Evolutionary conservation across 2,797 vertebrate genomes (phyloP), one percentile per base, ranked within the genome.

Genomic region (Delichon dasypus): DNA sequence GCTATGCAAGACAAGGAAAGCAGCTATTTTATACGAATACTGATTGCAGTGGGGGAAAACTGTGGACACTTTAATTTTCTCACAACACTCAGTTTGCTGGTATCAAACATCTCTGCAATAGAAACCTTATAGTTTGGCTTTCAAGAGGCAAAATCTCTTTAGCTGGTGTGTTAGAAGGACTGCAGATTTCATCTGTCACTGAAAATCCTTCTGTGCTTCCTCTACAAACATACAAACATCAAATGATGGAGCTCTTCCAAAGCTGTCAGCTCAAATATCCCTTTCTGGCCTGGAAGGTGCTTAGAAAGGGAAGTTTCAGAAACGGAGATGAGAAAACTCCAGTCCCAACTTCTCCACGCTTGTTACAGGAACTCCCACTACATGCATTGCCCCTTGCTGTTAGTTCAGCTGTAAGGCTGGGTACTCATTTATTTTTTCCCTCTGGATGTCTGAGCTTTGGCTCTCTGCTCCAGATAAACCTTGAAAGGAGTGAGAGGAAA

Each of bases 151-250:
- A 94, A 94, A 90, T 89, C 89, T 65, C 75, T 92, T 65, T 67
- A 85, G 85, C 81, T 93, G 44, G 53, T 94, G 65, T 62, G 72
- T 80, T 89, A 72, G 92, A 95, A 88, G 92, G 75, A 78, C 86
- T 95, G 87, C 89, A 95, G 90, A 94, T 97, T 95, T 96, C 87
- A 95, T 92, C 94, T 95, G 85, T 92, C 93, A 93, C 93, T 88
- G 86, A 75, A 89, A 92, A 94, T 78, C 95, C 88, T 92, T 93
- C 94, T 83, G 76, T 89, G 73, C 85, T 96, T 93, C 80, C 50
- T 77, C 78, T 94, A 54, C 91, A 95, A 96, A 94, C 88, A 93
- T n/a, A 90, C 88, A 93, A 95, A 96, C 83, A 94, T 89, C 93
- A 96, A 94, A 83, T 82, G 93, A 67, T 94, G 94, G 81, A 95